Base-by-base conservation (phyloP, 1,140 invertebrate genomes). In the Bombus pyrosoma region DNA sequence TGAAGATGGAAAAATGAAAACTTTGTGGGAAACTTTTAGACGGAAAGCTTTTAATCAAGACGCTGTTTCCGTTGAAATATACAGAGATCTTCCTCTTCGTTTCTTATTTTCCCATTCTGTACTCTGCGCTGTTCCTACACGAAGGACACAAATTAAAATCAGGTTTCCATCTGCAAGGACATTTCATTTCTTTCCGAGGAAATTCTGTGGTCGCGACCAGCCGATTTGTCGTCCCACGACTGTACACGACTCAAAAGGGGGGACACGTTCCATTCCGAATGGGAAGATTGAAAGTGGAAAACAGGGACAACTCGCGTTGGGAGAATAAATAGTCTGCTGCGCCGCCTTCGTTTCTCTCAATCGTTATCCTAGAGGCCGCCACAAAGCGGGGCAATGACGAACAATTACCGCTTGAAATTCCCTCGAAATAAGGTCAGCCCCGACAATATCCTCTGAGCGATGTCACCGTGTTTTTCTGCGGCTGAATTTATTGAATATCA, bases 331-430 rank as follows among this genome's bases (percentile, higher is more conserved):
- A 74, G 69, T 69, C n/a, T 37, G 34, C 15, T 68, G 73, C 53
- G 76, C 41, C 47, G 68, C 47, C 72, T 78, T 89, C 72, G 28
- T 81, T 71, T 76, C 53, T 74, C 79, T 66, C 77, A 64, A 85
- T 87, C 81, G 75, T 78, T 57, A 75, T 69, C 64, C 71, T 73
- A 74, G 73, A 84, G 28, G 57, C 39, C 37, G 81, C 47, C 69
- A 41, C 64, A 72, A 73, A 80, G 72, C 73, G 37, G 25, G 47
- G 32, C n/a, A 47, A 73, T 64, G 81, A 59, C 66, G 77, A 86
- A 87, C 78, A 90, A 91, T 91, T 87, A 91, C 86, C 74, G 71
- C 68, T 82, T 69, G 77, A 90, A 84, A 79, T 74, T 85, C 83
- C 76, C 71, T 79, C 68, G 80, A 91, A 91, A 91, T 85, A 78